phyloP scores from a whole-genome alignment of 2,797 vertebrate genomes.

The Enteromius mattozi region DNA sequence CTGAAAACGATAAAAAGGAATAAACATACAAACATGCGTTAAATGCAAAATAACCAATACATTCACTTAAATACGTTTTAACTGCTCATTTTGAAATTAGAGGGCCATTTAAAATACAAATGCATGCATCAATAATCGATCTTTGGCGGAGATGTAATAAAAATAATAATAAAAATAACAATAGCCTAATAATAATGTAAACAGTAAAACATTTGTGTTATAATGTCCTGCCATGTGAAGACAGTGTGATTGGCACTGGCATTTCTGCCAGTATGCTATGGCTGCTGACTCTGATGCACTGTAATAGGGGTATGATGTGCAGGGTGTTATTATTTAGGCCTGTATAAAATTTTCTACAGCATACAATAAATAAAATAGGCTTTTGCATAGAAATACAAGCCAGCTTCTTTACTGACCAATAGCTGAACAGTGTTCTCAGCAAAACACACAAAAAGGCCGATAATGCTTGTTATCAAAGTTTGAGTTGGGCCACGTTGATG shows the following conservation, averaged over 20 bases:
- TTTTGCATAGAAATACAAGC: constrained; percentile 62
- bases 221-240: constrained; percentile 54
- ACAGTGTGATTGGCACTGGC: constrained; percentile 45
- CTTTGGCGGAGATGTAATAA: constrained; percentile 78
- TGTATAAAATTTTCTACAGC: constrained; percentile 50
- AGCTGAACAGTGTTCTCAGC: constrained; percentile 36
- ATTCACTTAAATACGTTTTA: constrained; percentile 82
- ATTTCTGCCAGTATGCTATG: constrained; percentile 33
- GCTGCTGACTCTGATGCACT: constrained; percentile 45
- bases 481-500: constrained; percentile 2
- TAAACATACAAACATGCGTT: constrained; percentile 75
- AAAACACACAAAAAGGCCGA: constrained; percentile 20
- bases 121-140: constrained; percentile 79
- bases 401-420: constrained; percentile 35
- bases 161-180: constrained; percentile 65
- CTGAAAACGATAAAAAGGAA: constrained; percentile 68
- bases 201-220: constrained; percentile 60
- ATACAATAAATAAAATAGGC: constrained; percentile 76
- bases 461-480: constrained; percentile 23
- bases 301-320: background rate
- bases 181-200: constrained; percentile 62
- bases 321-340: background rate
- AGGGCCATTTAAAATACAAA: constrained; percentile 74
- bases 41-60: constrained; percentile 78
- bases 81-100: constrained; percentile 64